Conservation (phyloP, 2,113 vertebrate species). For the Passer montanus region DNA sequence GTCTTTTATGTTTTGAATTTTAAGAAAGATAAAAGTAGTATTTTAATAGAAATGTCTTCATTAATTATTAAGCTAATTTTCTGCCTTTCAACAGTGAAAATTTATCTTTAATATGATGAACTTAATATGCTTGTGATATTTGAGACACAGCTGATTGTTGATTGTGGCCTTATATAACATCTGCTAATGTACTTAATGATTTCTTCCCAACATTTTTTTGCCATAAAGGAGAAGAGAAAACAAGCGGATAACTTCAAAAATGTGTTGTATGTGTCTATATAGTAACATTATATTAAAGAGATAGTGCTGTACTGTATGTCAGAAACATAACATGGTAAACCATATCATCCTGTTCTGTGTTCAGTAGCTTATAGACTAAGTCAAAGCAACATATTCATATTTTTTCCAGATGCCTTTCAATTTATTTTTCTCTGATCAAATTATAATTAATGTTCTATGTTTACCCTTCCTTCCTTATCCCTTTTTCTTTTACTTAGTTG, state of each 20-base stretch:
- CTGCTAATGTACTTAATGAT: not conserved
- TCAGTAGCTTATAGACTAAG: not conserved
- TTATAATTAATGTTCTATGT: conserved; percentile 70
- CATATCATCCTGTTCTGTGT: not conserved
- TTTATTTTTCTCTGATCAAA: conserved; percentile 51
- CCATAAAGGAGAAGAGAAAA: not conserved
- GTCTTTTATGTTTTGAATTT: not conserved
- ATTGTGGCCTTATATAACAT: not conserved
- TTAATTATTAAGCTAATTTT: not conserved
- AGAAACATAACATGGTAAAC: not conserved
- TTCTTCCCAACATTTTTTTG: not conserved
- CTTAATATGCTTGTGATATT: not conserved
- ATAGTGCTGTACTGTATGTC: not conserved
- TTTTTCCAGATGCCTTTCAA: conserved; percentile 48
- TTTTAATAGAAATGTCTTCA: not conserved
- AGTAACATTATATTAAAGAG: not conserved
- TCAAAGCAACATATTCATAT: conserved; percentile 27
- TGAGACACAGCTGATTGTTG: not conserved
- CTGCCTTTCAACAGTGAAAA: not conserved
- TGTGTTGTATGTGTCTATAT: not conserved
- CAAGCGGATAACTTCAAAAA: not conserved
- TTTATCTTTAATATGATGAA: not conserved
- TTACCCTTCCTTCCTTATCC: conserved; percentile 56
- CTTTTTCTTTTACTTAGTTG: conserved; percentile 71
- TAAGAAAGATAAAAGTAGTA: not conserved